These are phyloP conservation scores for Empis stercorea DNA, from an alignment of 2,888 invertebrate species.

Conservation along the genomic window DNA sequence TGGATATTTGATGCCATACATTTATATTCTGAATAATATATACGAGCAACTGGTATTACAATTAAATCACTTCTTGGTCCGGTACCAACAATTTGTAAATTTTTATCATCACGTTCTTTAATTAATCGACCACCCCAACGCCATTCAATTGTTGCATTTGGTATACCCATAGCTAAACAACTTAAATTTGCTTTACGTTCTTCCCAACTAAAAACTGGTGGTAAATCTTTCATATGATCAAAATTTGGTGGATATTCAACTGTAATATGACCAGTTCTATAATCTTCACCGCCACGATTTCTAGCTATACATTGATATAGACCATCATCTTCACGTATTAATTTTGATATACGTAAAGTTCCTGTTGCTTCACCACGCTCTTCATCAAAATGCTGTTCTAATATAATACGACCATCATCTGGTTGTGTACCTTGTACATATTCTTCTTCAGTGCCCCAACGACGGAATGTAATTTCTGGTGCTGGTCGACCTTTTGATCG, in stretches of 20 bases:
- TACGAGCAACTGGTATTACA: constrained; percentile 51
- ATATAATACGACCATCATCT: constrained; percentile 52
- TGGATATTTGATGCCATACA: constrained; percentile 69
- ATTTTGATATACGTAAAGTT: constrained; percentile 50
- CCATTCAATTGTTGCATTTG: constrained; percentile 88
- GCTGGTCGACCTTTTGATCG: constrained; percentile 69
- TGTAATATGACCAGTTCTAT: constrained; percentile 67
- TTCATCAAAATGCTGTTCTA: constrained; percentile 44
- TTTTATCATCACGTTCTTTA: constrained; percentile 39
- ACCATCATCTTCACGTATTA: constrained; percentile 67
- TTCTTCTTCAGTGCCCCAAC: constrained; percentile 50
- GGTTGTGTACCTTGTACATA: constrained; percentile 51
- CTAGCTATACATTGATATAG: constrained; percentile 76
- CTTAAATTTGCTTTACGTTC: constrained; percentile 68
- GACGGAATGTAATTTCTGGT: constrained; percentile 67
- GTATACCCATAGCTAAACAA: constrained; percentile 77
- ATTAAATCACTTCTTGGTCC: constrained; percentile 61
- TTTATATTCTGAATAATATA: constrained; percentile 61
- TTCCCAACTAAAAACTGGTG: constrained; percentile 76
- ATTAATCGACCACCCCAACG: constrained; percentile 46
- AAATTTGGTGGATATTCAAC: constrained; percentile 76
- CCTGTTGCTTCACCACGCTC: constrained; percentile 49
- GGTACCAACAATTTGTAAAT: constrained; percentile 47
- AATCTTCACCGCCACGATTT: constrained; percentile 63
- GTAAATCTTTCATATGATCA: constrained; percentile 51